Evolutionary conservation across 2,113 vertebrate species (phyloP).

Genomic region (Meleagris gallopavo): DNA sequence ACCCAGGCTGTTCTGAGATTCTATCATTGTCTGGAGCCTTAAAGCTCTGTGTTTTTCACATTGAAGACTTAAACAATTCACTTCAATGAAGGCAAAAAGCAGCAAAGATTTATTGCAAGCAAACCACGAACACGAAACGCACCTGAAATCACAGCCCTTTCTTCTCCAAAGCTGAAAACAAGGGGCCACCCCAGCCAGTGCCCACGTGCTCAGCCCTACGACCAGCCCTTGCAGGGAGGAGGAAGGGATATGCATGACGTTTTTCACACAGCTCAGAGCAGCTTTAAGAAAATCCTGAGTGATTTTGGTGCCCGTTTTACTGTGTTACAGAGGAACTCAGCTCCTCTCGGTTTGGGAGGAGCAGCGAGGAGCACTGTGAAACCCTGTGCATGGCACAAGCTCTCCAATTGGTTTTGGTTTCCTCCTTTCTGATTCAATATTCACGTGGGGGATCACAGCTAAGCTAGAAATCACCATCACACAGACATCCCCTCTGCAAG

Average conservation of each 20-base stretch:
- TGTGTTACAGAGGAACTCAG: not conserved
- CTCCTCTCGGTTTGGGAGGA: not conserved
- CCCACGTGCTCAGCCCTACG: not conserved
- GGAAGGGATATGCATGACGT: slow-evolving; percentile 11
- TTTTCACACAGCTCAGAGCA: not conserved
- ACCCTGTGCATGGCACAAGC: no score
- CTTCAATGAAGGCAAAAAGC: not conserved
- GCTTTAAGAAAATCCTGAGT: not conserved
- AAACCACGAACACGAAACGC: not conserved
- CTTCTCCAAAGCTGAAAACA: not conserved
- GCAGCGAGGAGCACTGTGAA: no score
- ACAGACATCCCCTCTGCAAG: not conserved
- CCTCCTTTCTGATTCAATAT: no score
- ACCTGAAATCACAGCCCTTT: fast-evolving
- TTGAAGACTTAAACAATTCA: not conserved
- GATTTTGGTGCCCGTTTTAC: not conserved
- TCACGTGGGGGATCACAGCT: no score
- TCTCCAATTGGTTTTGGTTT: no score
- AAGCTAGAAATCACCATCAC: not conserved
- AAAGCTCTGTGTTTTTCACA: not conserved
- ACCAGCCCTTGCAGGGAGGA: not conserved
- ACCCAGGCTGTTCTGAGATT: no score
- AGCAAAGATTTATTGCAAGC: not conserved
- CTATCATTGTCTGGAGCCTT: not conserved
- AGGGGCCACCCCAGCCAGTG: not conserved